Evolutionary conservation across 2,888 invertebrate genomes (phyloP).

Genomic region (Oasisia sp.): DNA sequence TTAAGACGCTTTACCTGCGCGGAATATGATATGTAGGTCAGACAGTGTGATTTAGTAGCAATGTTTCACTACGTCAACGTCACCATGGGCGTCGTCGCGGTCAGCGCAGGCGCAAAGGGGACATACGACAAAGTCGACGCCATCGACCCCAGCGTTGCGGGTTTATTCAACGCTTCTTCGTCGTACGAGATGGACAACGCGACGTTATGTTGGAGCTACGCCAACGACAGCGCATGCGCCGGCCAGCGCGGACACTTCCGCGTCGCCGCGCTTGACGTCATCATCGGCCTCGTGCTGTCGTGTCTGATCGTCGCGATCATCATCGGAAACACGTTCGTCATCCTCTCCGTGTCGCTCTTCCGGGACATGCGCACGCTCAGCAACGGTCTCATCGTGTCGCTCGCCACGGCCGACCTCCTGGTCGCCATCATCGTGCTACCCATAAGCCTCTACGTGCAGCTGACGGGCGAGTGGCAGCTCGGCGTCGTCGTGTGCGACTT

Average conservation of each 20-base stretch:
- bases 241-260: constrained; percentile 18
- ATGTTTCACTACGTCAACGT: background rate
- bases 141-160: background rate
- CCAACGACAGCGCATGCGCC: background rate
- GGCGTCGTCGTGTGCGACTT: constrained; percentile 43
- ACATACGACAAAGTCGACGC: background rate
- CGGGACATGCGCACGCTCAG: constrained; percentile 65
- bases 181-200: background rate
- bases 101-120: background rate
- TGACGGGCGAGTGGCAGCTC: constrained; percentile 39
- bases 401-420: constrained; percentile 61
- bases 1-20: background rate
- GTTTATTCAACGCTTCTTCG: background rate
- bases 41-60: background rate
- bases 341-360: constrained; percentile 62
- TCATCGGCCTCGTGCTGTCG: constrained; percentile 30
- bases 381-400: constrained; percentile 62
- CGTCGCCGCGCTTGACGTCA: constrained; percentile 30
- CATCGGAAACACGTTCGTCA: constrained; percentile 63
- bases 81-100: background rate
- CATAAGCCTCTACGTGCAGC: constrained; percentile 56
- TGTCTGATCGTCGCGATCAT: constrained; percentile 41
- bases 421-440: constrained; percentile 65
- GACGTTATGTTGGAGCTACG: background rate
- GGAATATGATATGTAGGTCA: background rate